Evolutionary conservation across 2,888 invertebrate species (phyloP), one percentile per base, ranked within the genome.

Genomic region (Drosophila kanekoi): DNA sequence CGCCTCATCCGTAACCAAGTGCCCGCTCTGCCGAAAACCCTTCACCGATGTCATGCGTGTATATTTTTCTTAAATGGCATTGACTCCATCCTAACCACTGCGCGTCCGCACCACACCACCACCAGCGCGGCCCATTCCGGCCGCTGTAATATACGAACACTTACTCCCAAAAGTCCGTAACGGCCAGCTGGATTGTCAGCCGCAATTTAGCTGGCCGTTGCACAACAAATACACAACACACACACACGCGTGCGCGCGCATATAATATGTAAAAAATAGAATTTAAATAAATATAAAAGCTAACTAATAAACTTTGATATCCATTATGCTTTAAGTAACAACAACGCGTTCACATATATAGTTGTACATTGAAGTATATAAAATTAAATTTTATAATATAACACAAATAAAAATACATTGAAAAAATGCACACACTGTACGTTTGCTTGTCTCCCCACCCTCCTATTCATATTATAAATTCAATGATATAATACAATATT

Each of bases 21-120:
- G 98, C 93, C 97, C 98, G 41, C 95, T 98, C 87, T 98, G 98
- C 93, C 95, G 98, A 64, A 93, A 95, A 86, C 94, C 94, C 57
- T 95, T 97, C 83, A 94, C 94, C 77, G 95, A 91, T 81, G 91
- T 92, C 60, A 92, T 92, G 91, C 91, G 92, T 81, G 92, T 93
- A 70, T 92, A 92, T 91, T 93, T 93, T 87, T 92, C 92, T 72
- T 93, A 92, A 89, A 61, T 67, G 57, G n/a, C 57, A 70, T 53
- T 37, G 18, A 16, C 28, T 37, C 35, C 28, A 41, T 44, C 40
- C 63, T 49, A 37, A 47, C 23, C 33, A 35, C 48, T 32, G n/a
- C n/a, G 14, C 37, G 40, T 38, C 61, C 16, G 18, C 9, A 32
- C 16, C 33, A 28, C 11, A 38, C 23, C 53, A 54, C 59, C 28